Base-by-base conservation (phyloP, 2,888 invertebrate species). In the Morpho achilles region DNA sequence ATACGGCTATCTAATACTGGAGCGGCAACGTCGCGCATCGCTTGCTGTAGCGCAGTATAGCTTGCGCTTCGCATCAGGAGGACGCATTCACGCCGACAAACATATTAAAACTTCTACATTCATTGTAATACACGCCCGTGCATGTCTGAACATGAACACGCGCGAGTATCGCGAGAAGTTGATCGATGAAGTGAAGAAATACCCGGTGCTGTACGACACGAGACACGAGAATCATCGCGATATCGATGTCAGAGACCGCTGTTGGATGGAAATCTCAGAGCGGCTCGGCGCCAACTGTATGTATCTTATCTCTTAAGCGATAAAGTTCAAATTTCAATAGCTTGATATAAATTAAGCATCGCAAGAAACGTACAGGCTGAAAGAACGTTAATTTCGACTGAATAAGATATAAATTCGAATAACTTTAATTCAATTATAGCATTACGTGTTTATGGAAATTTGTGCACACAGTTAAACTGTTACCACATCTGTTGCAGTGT, bases 151-250 rank as follows among this genome's bases (percentile, higher is more conserved):
- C 52, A 80, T 82, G 79, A 77, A 74, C 54, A 69, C 73, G 5
- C 69, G 73, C 7, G 73, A 78, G 51, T 84, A 80, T 59, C 72
- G 89, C 32, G 89, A 89, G 66, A 72, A 71, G 51, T 71, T 90
- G 7, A 90, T 90, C 51, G 88, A 87, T 56, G 88, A 87, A 66
- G 89, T 90, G 71, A 84, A 82, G 71, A 81, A 80, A 63, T 84
- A 79, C 61, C 89, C 88, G 1, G 86, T 87, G 65, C 64, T 90
- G 62, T 90, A 89, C 74, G 85, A 90, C 76, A 88, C 88, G 51
- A 69, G 79, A 45, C 83, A 88, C 66, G 88, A 88, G 68, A 77
- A 82, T 67, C 88, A 90, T 61, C 74, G 86, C 23, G 89, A 89
- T 66, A 82, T 84, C 61, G 87, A 87, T 64, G 80, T 81, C 48